Evolutionary conservation across 1,140 invertebrate species (phyloP), one percentile per base, ranked within the genome.

Genomic region (Chironomus striatipennis): DNA sequence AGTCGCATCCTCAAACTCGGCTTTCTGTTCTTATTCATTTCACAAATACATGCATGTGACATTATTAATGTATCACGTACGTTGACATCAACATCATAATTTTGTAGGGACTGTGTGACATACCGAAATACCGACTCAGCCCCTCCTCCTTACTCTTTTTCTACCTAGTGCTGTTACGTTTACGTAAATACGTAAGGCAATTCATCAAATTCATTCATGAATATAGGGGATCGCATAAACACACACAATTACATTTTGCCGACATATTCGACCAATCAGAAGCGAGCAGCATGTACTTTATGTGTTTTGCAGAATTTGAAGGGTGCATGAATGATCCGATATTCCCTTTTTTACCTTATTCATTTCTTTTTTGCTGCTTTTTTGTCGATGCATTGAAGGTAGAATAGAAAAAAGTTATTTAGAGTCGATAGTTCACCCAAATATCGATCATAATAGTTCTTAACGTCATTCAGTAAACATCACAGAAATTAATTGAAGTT

Each of bases 361-460:
- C 5, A 20, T 20, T 17, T 34, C 2, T 5, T 34, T 34, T 34
- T 34, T 34, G n/a, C n/a, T n/a, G n/a, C n/a, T n/a, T n/a, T n/a
- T n/a, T n/a, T n/a, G n/a, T 70, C 4, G 18, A 57, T 57, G 47
- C 12, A 5, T 57, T 15, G 12, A 47, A 47, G 47, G 47, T 12
- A 57, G 47, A 57, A n/a, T 34, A 34, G 24, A 34, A 57, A 57
- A 70, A 70, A 20, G 65, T 70, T 70, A 70, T 70, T 70, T 70
- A 70, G 65, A 70, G 65, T 70, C 65, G 65, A 21, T 70, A 70
- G 65, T 70, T 20, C 20, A 70, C 17, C 18, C 15, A 70, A 70
- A 70, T 10, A 70, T 20, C 20, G 65, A 70, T 70, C 65, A 70
- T 20, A 70, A 70, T 21, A 70, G 17, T 70, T 70, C 18, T 70